Evolutionary conservation across 2,113 vertebrate genomes (phyloP).

Genomic region (Steatornis caripensis): DNA sequence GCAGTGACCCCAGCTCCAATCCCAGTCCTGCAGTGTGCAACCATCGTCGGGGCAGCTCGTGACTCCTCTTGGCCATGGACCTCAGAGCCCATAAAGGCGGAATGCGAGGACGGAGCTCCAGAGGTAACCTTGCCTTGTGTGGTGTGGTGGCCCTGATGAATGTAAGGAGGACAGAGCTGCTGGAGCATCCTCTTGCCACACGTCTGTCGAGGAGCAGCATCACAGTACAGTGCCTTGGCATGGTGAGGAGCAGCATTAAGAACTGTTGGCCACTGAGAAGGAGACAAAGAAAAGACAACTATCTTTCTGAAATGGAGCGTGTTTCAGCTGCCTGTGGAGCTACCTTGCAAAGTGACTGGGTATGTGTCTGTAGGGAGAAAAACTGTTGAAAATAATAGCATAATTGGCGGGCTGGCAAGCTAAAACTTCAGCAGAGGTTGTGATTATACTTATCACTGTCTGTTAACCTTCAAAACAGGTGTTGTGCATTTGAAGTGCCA

Average conservation of each 20-base stretch:
- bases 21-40: not conserved
- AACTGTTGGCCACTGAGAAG: not conserved
- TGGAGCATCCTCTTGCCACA: not conserved
- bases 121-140: not conserved
- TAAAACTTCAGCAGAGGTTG: slow-evolving; percentile 20
- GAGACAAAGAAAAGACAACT: not conserved
- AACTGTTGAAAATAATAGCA: not conserved
- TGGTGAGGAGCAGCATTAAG: fast-evolving
- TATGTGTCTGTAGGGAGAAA: not conserved
- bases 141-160: not conserved
- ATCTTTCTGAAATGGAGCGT: not conserved
- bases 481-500: not conserved
- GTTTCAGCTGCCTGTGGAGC: not conserved
- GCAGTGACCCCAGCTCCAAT: not conserved
- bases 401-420: not conserved
- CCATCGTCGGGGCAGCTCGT: not conserved
- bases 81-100: not conserved
- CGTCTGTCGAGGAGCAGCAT: not conserved
- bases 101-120: not conserved
- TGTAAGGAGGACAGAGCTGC: not conserved
- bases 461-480: slow-evolving; percentile 59
- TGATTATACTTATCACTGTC: slow-evolving; percentile 38
- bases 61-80: not conserved
- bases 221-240: not conserved
- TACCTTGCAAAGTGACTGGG: not conserved